These are phyloP conservation scores for Rotaria sp. DNA, from an alignment of 2,888 invertebrate genomes.

Conservation along the genomic window DNA sequence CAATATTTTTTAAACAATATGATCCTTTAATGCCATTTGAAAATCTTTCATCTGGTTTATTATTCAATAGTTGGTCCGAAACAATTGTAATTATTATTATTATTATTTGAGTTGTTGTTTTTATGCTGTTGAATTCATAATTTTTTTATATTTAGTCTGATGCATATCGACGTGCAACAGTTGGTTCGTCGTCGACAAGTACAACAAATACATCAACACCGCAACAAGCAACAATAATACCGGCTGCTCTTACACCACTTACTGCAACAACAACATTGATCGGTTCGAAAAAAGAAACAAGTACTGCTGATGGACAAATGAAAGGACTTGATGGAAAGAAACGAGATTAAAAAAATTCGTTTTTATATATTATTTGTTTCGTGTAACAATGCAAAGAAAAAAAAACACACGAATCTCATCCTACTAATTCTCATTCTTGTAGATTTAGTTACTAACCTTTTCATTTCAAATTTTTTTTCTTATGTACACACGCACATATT, in stretches of 20 bases:
- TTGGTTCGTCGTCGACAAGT: not conserved
- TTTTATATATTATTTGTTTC: not conserved
- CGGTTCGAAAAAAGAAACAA: not conserved
- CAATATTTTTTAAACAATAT: slow-evolving; percentile 18
- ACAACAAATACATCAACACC: not conserved
- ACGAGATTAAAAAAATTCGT: not conserved
- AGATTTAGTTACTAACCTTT: slow-evolving; percentile 2
- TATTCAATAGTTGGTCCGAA: slow-evolving; percentile 25
- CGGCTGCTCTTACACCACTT: not conserved
- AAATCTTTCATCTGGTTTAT: not conserved
- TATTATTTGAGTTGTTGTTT: not conserved
- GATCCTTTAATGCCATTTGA: slow-evolving; percentile 27
- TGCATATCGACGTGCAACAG: not conserved
- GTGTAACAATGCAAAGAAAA: slow-evolving; percentile 1
- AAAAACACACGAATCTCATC: not conserved
- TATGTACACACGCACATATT: not conserved
- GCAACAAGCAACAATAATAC: not conserved
- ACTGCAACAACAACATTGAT: not conserved
- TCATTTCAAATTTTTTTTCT: not conserved
- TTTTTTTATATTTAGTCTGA: not conserved
- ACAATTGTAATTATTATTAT: not conserved
- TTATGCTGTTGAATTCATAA: not conserved
- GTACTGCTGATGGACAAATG: not conserved
- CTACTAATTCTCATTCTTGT: not conserved
- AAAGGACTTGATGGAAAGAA: not conserved